Conservation (phyloP, 2,888 invertebrate species). For the Leptopterna dolabrata region DNA sequence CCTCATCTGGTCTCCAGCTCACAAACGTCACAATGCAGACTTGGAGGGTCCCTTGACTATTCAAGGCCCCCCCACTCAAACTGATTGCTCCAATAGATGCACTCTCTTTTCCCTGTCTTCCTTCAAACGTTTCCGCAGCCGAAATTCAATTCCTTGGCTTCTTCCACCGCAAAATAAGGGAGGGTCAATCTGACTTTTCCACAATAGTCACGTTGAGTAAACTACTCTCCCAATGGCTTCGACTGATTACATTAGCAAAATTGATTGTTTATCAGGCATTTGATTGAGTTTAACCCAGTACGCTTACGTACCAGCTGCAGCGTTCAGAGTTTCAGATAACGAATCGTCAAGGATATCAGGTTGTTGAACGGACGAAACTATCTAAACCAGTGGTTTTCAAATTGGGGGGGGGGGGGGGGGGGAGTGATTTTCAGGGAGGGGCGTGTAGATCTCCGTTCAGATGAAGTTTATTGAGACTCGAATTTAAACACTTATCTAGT, state of each 20-base stretch:
- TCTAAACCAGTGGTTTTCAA: no score
- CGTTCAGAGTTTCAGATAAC: no score
- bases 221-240: not conserved
- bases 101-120: not conserved
- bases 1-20: not conserved
- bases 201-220: not conserved
- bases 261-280: not conserved
- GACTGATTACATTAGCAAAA: not conserved
- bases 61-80: not conserved
- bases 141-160: not conserved
- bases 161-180: not conserved
- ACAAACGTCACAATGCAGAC: slow-evolving; percentile 2
- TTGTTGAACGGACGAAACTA: no score
- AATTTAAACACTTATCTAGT: no score
- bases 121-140: not conserved
- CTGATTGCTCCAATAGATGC: not conserved
- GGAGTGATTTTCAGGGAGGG: no score
- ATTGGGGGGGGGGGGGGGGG: no score
- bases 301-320: no score
- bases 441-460: no score
- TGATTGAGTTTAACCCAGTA: no score
- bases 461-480: no score
- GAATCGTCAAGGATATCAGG: no score
- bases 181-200: not conserved
- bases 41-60: not conserved